Base-by-base conservation (phyloP, 35 echinoderm and acorn worm genomes). In the Amphiura filiformis region DNA sequence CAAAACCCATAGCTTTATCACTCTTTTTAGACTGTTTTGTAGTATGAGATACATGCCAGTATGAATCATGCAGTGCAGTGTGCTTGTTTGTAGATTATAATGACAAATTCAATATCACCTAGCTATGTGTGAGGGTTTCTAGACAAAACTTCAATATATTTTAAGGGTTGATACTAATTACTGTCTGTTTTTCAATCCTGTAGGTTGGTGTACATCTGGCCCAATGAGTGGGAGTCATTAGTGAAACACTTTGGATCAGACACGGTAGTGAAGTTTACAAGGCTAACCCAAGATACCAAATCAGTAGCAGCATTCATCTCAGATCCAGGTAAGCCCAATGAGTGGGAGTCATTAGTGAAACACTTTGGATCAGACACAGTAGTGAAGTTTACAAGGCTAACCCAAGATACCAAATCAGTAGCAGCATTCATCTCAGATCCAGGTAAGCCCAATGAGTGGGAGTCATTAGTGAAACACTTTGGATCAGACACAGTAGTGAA, bases 121-220 rank as follows among this genome's bases (percentile, higher is more conserved):
- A n/a, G n/a, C n/a, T n/a, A n/a, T n/a, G n/a, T n/a, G n/a, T n/a
- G n/a, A n/a, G n/a, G n/a, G n/a, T n/a, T n/a, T n/a, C n/a, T n/a
- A n/a, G n/a, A n/a, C n/a, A n/a, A n/a, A n/a, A n/a, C n/a, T n/a
- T n/a, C n/a, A n/a, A n/a, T n/a, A n/a, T n/a, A n/a, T n/a, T n/a
- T n/a, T n/a, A n/a, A n/a, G n/a, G n/a, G n/a, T n/a, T n/a, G n/a
- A n/a, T n/a, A n/a, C n/a, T n/a, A n/a, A n/a, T n/a, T n/a, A n/a
- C n/a, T n/a, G n/a, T n/a, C n/a, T n/a, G n/a, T n/a, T n/a, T n/a
- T n/a, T n/a, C n/a, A n/a, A n/a, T n/a, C n/a, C n/a, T n/a, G n/a
- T n/a, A 95, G 94, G 83, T 87, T 93, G 35, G 56, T 84, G 41
- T 81, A 93, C 38, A 75, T 93, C 26, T 97, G 94, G 94, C 80